Percentiles rank a stretch among this genome's conserved stretches.
These are phyloP conservation scores for Bugulina stolonifera DNA, from an alignment of 2,888 invertebrate genomes.

Conservation along the genomic window DNA sequence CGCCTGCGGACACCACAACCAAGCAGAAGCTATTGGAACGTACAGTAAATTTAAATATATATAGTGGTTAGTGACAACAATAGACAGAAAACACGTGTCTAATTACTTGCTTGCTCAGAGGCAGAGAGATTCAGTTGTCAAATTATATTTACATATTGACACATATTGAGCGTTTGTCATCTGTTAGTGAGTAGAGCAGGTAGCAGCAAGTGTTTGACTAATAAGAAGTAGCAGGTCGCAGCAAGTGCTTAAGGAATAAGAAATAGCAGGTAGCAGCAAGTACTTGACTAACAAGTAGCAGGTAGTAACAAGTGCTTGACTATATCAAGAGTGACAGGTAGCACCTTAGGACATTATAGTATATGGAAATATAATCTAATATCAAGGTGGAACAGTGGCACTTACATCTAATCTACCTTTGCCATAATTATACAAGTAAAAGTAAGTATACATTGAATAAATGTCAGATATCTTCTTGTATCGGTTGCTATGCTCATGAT, in stretches of 20 bases:
- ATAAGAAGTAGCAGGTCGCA: not conserved
- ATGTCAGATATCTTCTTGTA: no score
- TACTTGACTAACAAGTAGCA: no score
- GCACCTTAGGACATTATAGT: no score
- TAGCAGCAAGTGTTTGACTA: not conserved
- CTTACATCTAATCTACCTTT: no score
- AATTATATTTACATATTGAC: not conserved
- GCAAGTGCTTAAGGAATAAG: not conserved
- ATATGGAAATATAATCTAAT: no score
- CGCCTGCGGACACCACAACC: not conserved
- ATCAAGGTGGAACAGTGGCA: no score
- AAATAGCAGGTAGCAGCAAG: not conserved
- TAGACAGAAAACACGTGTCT: not conserved
- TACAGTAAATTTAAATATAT: not conserved
- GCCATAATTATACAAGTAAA: no score
- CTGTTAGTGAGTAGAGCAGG: not conserved
- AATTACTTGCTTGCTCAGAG: not conserved
- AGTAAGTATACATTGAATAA: no score
- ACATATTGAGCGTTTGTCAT: not conserved
- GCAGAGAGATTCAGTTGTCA: not conserved
- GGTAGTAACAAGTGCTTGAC: no score
- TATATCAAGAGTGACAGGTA: no score
- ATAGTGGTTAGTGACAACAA: not conserved
- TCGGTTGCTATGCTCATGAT: no score
- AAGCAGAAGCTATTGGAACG: not conserved